Base-by-base conservation (phyloP, 2,797 vertebrate genomes). In the Alosa sapidissima region DNA sequence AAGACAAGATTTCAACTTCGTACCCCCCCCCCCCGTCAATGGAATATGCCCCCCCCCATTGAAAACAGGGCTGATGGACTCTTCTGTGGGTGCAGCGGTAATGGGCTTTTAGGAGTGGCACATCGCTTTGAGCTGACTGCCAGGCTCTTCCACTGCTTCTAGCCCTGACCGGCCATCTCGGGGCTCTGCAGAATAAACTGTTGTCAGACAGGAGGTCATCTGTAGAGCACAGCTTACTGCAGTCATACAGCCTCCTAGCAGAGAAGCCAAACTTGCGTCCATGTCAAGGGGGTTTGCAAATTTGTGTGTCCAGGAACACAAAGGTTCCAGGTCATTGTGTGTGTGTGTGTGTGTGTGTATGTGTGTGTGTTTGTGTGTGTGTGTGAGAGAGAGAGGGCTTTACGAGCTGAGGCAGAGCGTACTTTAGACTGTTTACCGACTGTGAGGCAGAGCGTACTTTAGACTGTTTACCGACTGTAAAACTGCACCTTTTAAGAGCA, bases 61-160 rank as follows among this genome's bases (percentile, higher is more conserved):
- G 82, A 65, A 89, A 85, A 86, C 68, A 60, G 86, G 65, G 47
- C 54, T 83, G 83, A 86, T 82, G 81, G 85, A 86, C 82, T 86
- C 82, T 84, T 75, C 85, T 78, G 85, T 49, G 8, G 49, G 81
- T 81, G 87, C 87, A 87, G 84, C 84, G 87, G 58, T 85, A 86
- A 87, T 85, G 78, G 87, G 83, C 85, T 86, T 85, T 87, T 86
- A 86, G 84, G 81, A 83, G 81, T 54, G 85, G 82, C 45, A 81
- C 84, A 81, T 84, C 81, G 82, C 58, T 90, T 83, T 91, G 89
- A 92, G 36, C 84, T 86, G 84, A 88, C 86, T 85, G 84, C 82
- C 86, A 83, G 47, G 41, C 84, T 75, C 75, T 82, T 85, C 24
- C 55, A 65, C 78, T 84, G 81, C 24, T 28, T 1, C 24, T 33